Evolutionary conservation across 2,797 vertebrate genomes (phyloP).

Genomic region (Pseudochirops corinnae): DNA sequence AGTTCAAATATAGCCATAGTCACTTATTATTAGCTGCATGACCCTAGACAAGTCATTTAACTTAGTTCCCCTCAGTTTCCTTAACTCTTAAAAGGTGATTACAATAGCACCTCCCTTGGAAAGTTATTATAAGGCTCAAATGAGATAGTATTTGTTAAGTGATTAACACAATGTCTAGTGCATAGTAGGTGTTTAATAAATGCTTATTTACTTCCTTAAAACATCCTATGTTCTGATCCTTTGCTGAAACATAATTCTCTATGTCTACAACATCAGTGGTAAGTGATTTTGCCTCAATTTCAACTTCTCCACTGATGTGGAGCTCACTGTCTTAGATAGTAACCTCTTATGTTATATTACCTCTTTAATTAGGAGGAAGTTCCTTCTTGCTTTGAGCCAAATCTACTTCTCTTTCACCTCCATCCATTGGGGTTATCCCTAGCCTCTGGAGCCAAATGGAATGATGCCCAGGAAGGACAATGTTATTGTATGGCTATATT

Average conservation of each 20-base stretch:
- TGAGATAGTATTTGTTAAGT: not conserved
- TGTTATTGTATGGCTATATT: no score
- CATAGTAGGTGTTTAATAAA: not conserved
- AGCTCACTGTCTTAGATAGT: not conserved
- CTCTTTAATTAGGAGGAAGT: not conserved
- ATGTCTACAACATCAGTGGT: not conserved
- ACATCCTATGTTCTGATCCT: not conserved
- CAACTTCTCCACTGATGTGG: not conserved
- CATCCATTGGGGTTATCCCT: not conserved
- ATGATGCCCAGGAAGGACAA: not conserved
- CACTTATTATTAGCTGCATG: not conserved
- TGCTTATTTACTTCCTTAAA: not conserved
- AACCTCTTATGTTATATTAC: not conserved
- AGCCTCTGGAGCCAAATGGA: not conserved
- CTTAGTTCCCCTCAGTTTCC: not conserved
- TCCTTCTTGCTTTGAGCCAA: not conserved
- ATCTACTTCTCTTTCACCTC: not conserved
- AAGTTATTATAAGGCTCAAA: not conserved
- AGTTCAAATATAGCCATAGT: not conserved
- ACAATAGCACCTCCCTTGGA: not conserved
- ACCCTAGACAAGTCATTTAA: not conserved
- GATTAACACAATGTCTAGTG: not conserved
- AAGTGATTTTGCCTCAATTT: not conserved
- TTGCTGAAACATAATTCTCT: not conserved
- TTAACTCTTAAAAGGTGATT: not conserved